These are phyloP conservation scores for Myrmecophaga tridactyla DNA, from an alignment of 2,113 vertebrate genomes.

Conservation along the genomic window DNA sequence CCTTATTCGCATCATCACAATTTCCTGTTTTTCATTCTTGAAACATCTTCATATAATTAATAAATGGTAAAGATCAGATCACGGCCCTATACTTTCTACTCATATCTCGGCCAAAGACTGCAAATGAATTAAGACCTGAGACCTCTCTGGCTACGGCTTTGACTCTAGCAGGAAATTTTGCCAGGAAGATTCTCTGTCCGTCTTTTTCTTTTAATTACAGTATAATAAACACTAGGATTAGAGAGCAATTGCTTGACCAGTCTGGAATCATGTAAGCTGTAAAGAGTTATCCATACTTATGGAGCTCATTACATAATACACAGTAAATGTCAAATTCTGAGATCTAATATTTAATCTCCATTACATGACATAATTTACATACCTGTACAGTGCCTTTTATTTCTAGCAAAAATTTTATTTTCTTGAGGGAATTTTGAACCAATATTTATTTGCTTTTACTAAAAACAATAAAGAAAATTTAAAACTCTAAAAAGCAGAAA, in stretches of 20 bases:
- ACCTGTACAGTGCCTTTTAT: neutral
- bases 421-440: neutral
- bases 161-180: neutral
- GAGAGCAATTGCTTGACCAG: neutral
- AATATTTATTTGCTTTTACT: neutral
- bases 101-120: neutral
- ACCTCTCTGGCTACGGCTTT: neutral
- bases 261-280: neutral
- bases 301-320: neutral
- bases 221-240: constrained; percentile 29
- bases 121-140: neutral
- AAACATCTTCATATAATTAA: constrained; percentile 50
- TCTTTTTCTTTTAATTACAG: constrained; percentile 36
- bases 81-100: neutral
- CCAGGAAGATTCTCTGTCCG: neutral
- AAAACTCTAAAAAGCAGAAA: neutral
- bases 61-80: constrained; percentile 39
- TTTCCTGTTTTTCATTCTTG: neutral
- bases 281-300: neutral
- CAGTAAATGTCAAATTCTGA: constrained; percentile 7
- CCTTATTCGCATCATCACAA: neutral
- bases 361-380: neutral
- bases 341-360: neutral
- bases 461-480: neutral
- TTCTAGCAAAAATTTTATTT: constrained; percentile 42